These are phyloP conservation scores for Gorsachius goisagi DNA, from an alignment of 2,113 vertebrate genomes.

Conservation along the genomic window DNA sequence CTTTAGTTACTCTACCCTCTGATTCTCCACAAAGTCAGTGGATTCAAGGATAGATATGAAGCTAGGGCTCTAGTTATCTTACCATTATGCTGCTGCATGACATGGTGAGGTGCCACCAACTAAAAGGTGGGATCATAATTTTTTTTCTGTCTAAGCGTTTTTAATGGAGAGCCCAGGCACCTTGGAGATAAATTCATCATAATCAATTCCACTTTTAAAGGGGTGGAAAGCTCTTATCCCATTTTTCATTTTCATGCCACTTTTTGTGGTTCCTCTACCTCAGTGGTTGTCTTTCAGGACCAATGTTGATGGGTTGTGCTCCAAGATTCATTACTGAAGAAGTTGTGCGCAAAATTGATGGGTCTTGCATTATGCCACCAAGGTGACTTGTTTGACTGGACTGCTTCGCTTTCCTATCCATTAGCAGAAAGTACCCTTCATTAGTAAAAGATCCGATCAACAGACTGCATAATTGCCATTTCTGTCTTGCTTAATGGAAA, in stretches of 20 bases:
- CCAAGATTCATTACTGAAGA: conserved; percentile 14
- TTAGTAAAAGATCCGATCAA: conserved; percentile 54
- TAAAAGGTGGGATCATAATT: fast-evolving
- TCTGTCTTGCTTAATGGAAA: conserved; percentile 40
- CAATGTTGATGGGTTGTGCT: not conserved
- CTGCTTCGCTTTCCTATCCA: not conserved
- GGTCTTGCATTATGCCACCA: not conserved
- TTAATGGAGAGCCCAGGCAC: not conserved
- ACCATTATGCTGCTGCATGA: not conserved
- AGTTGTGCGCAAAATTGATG: not conserved
- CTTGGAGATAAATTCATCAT: not conserved
- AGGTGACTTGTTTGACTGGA: conserved; percentile 44
- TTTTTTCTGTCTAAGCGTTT: not conserved
- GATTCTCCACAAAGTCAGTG: not conserved
- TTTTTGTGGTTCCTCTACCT: not conserved
- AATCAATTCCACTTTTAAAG: not conserved
- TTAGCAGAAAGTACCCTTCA: conserved; percentile 23
- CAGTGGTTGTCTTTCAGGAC: not conserved
- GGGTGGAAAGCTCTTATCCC: not conserved
- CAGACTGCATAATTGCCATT: conserved; percentile 48
- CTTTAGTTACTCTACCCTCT: not conserved
- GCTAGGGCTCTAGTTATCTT: not conserved
- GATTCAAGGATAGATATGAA: not conserved
- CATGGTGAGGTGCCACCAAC: not conserved
- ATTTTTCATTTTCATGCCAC: conserved; percentile 21